Evolutionary conservation across 2,888 invertebrate genomes (phyloP).

Genomic region (Steinernema carpocapsae): DNA sequence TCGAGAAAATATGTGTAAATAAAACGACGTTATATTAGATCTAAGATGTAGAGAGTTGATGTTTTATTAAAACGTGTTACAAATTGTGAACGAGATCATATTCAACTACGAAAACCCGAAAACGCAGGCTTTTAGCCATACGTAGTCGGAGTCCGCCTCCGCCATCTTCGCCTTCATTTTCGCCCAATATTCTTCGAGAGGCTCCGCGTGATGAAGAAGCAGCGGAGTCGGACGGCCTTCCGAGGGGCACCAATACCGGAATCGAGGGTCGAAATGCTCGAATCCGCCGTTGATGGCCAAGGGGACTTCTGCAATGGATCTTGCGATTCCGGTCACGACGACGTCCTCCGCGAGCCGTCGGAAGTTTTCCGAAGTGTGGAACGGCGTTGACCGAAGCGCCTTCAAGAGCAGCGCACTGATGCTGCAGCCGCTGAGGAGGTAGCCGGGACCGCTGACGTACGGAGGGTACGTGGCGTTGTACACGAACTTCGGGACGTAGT

Average conservation of each 20-base stretch:
- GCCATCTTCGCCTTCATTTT: not conserved
- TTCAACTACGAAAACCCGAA: too few species aligned
- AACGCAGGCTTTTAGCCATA: too few species aligned
- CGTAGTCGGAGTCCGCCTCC: too few species aligned
- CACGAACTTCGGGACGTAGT: not conserved
- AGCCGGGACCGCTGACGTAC: not conserved
- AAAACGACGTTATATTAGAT: conserved; percentile 26
- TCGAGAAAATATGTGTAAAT: conserved; percentile 29
- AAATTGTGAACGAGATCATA: too few species aligned
- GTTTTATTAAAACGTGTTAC: conserved; percentile 1
- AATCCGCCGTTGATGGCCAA: not conserved
- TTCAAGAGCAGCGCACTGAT: not conserved
- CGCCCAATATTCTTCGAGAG: not conserved
- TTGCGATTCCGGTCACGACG: not conserved
- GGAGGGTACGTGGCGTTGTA: not conserved
- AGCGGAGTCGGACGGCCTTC: not conserved
- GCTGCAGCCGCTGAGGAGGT: not conserved
- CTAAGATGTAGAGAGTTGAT: not conserved
- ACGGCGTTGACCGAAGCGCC: not conserved
- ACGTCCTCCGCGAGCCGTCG: conserved; percentile 8
- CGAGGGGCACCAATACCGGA: not conserved
- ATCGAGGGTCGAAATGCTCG: not conserved
- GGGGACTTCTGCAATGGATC: not conserved
- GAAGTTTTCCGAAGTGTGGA: not conserved
- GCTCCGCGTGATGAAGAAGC: not conserved